Evolutionary conservation across 1,140 invertebrate genomes (phyloP).

Genomic region (Orussus abietinus): DNA sequence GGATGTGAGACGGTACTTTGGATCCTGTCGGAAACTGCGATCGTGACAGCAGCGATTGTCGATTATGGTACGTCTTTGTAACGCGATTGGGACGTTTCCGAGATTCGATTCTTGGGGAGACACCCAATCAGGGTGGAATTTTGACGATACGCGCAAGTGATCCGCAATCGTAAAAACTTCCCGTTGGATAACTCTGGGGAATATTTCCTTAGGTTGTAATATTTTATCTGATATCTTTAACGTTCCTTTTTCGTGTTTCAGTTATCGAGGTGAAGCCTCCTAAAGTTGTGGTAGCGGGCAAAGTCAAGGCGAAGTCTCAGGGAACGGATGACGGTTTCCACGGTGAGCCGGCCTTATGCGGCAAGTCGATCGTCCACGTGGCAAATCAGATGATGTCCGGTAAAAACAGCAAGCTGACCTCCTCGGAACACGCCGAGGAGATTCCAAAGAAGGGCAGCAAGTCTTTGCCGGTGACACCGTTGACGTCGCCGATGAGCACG

Average conservation of each 20-base stretch:
- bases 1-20: conserved; percentile 1
- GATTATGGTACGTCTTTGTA: conserved; percentile 11
- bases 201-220: neutral
- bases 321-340: conserved; percentile 68
- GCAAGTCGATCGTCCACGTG: conserved; percentile 67
- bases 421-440: conserved; percentile 1
- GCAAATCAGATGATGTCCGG: conserved; percentile 68
- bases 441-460: conserved; percentile 54
- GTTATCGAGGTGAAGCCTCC: conserved; percentile 23
- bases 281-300: conserved; percentile 21
- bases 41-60: neutral
- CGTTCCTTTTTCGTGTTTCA: conserved; percentile 21
- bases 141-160: too few relatives aligned
- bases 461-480: conserved; percentile 66
- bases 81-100: conserved; percentile 2
- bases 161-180: too few relatives aligned
- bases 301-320: conserved; percentile 53
- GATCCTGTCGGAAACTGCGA: neutral
- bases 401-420: conserved; percentile 33
- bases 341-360: conserved; percentile 65
- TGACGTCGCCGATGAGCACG: conserved; percentile 59
- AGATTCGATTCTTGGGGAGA: conserved; percentile 3
- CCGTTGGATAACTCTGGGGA: too few relatives aligned
- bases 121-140: too few relatives aligned
- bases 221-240: conserved; percentile 1